Evolutionary conservation across 2,113 vertebrate genomes (phyloP).

Genomic region (Nothocercus julius): DNA sequence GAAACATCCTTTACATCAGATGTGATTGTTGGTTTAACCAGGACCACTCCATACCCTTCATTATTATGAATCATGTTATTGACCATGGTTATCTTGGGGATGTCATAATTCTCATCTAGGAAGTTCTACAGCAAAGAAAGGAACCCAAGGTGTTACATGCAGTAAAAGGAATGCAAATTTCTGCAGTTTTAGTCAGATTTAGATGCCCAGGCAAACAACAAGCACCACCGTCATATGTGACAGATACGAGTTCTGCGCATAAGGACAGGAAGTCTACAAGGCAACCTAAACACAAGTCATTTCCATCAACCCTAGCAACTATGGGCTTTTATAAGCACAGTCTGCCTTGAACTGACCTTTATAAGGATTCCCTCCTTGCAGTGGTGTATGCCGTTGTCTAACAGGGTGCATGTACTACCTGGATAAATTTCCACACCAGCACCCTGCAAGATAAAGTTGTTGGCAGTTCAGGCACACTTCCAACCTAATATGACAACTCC

Average conservation of each 20-base stretch:
- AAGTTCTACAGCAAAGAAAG: constrained; percentile 84
- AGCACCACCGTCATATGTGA: background rate
- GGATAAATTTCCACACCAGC: constrained; percentile 96
- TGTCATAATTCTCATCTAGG: constrained; percentile 83
- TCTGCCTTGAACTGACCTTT: constrained; percentile 82
- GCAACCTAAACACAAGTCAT: background rate
- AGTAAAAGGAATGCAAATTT: background rate
- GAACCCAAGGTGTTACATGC: background rate
- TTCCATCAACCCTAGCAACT: background rate
- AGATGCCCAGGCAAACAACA: background rate
- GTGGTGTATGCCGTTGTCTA: constrained; percentile 91
- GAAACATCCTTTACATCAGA: constrained; percentile 55
- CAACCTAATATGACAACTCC: background rate
- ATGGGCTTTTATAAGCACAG: background rate
- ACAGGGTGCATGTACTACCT: constrained; percentile 86
- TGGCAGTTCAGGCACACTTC: background rate
- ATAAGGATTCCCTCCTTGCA: constrained; percentile 97
- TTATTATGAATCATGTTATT: constrained; percentile 96
- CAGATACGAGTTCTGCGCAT: rapidly evolving
- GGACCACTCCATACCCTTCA: constrained; percentile 90
- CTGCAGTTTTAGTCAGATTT: background rate
- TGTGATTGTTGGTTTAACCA: constrained; percentile 83
- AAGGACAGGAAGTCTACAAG: background rate
- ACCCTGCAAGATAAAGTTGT: constrained; percentile 77
- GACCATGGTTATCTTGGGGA: constrained; percentile 90